Percentiles rank a stretch among this genome's conserved stretches.
Conservation (phyloP, 2,113 vertebrate species). For the Eurystomus gularis region DNA sequence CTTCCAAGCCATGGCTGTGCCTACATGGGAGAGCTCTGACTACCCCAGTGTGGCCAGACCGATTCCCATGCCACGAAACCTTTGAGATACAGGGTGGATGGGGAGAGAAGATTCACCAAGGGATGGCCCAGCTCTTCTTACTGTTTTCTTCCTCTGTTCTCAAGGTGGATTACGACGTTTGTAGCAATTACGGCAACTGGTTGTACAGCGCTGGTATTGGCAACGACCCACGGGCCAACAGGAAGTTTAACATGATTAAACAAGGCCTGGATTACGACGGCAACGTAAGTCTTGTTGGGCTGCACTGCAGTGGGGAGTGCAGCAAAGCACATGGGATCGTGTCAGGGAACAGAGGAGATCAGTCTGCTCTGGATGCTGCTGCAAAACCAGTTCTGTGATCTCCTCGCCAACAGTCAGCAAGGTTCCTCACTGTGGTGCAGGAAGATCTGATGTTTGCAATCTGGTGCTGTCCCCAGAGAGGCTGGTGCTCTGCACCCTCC, state of each 20-base stretch:
- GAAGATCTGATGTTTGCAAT: neutral
- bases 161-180: constrained; percentile 81
- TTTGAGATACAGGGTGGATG: neutral
- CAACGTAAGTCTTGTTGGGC: constrained; percentile 59
- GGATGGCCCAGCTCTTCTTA: neutral
- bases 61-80: neutral
- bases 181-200: constrained; percentile 87
- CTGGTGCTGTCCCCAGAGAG: neutral
- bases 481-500: neutral
- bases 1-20: neutral
- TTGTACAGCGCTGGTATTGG: constrained; percentile 82
- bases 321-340: neutral
- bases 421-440: neutral
- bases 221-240: constrained; percentile 82
- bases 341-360: neutral
- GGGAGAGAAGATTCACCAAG: neutral
- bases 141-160: neutral
- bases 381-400: neutral
- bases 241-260: constrained; percentile 86
- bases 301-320: neutral
- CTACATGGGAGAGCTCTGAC: neutral
- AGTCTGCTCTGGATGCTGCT: neutral
- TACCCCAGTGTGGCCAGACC: neutral
- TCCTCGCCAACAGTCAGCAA: neutral
- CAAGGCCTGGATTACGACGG: constrained; percentile 82